Conservation (phyloP, 2,888 invertebrate species). For the Cyclophora punctaria region DNA sequence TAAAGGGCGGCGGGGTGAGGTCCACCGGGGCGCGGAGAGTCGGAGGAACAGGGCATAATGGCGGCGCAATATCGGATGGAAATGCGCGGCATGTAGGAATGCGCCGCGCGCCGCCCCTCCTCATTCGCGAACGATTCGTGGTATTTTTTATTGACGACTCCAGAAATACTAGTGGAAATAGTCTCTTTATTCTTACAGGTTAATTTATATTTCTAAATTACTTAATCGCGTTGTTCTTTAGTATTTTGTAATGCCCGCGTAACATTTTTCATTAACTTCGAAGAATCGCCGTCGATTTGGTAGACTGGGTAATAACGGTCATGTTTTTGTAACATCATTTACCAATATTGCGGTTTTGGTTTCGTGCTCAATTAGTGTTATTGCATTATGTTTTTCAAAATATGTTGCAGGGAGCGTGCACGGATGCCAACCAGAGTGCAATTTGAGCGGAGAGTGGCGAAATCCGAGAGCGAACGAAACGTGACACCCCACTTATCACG, state of each 20-base stretch:
- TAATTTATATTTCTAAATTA: conserved; percentile 11
- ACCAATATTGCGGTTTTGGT: no score
- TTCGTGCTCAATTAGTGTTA: not conserved
- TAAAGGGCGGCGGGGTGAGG: conserved; percentile 67
- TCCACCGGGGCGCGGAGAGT: conserved; percentile 42
- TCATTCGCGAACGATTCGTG: conserved; percentile 70
- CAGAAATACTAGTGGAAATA: conserved; percentile 57
- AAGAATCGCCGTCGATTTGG: no score
- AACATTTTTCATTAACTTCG: no score
- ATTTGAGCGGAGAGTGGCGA: conserved; percentile 61
- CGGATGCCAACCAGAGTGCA: conserved; percentile 45
- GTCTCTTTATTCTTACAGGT: conserved; percentile 36
- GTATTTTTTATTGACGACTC: conserved; percentile 75
- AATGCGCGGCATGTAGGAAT: conserved; percentile 76
- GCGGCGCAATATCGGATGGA: conserved; percentile 76
- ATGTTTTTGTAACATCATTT: no score
- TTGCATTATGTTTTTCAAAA: conserved; percentile 16
- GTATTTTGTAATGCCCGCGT: no score
- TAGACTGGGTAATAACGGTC: no score
- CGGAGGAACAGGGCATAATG: conserved; percentile 67
- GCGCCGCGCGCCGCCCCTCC: conserved; percentile 68
- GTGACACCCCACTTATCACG: conserved; percentile 67
- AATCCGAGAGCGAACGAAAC: conserved; percentile 63
- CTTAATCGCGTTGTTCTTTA: no score
- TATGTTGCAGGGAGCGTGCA: conserved; percentile 42